phyloP scores from a whole-genome alignment of 2,888 invertebrate genomes.

The Sminthurinus aureus region DNA sequence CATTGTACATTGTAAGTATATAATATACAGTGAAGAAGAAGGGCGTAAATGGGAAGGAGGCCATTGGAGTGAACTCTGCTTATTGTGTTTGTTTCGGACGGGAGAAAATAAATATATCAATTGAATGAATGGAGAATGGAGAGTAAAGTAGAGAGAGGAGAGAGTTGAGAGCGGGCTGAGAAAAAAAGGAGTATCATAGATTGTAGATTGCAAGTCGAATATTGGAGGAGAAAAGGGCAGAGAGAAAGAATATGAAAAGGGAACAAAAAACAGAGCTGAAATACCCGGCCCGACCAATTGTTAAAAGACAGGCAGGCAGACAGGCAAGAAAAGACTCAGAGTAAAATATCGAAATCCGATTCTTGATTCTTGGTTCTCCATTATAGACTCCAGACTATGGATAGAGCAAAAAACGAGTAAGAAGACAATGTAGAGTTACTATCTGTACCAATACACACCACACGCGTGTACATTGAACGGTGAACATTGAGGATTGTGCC shows the following conservation, averaged over 20 bases:
- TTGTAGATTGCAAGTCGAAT: not conserved
- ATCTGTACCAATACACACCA: not conserved
- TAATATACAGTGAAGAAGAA: not conserved
- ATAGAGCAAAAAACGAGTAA: not conserved
- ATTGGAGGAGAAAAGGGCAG: not conserved
- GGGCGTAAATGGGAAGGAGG: not conserved
- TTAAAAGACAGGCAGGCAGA: not conserved
- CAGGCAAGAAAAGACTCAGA: constrained; percentile 3
- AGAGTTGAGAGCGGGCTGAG: constrained; percentile 4
- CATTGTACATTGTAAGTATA: too few relatives aligned
- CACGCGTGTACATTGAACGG: not conserved
- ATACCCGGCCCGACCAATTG: not conserved
- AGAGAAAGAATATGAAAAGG: not conserved
- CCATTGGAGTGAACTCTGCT: not conserved
- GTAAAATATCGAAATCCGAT: constrained; percentile 34
- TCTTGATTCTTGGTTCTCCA: not conserved
- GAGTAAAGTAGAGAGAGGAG: not conserved
- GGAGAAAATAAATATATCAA: not conserved
- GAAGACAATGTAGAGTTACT: not conserved
- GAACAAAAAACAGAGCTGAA: not conserved
- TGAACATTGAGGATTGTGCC: too few relatives aligned
- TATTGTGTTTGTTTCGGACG: constrained; percentile 1
- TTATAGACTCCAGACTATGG: not conserved
- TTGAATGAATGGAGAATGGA: constrained; percentile 14
- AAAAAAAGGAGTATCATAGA: not conserved